Conservation (phyloP, 2,113 vertebrate genomes). For the Epinephelus lanceolatus region DNA sequence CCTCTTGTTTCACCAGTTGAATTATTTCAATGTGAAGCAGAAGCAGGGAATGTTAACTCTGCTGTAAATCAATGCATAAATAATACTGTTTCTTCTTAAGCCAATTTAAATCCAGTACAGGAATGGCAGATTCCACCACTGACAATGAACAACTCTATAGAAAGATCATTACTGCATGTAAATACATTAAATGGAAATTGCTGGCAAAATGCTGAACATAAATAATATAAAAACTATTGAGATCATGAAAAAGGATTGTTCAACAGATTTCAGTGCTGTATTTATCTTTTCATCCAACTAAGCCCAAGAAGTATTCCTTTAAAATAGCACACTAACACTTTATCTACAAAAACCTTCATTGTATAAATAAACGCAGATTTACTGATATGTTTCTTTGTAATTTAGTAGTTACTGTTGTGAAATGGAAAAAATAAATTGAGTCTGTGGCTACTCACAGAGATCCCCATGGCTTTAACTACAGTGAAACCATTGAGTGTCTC, state of each 20-base stretch:
- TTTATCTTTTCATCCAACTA: not conserved
- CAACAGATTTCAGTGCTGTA: not conserved
- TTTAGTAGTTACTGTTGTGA: not conserved
- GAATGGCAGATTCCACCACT: not conserved
- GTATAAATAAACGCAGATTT: not conserved
- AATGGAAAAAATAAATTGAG: not conserved
- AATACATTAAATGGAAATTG: not conserved
- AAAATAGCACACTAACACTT: not conserved
- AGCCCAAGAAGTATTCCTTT: not conserved
- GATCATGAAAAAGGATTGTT: not conserved
- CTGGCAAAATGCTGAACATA: too few species aligned
- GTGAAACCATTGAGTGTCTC: constrained; percentile 16
- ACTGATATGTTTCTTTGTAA: not conserved
- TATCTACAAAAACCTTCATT: not conserved
- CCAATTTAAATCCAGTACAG: not conserved
- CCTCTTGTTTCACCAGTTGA: not conserved
- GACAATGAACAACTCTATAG: not conserved
- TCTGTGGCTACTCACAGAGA: not conserved
- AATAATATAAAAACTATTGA: too few species aligned
- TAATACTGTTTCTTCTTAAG: not conserved
- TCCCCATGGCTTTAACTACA: constrained; percentile 7
- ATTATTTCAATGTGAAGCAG: not conserved
- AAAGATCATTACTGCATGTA: not conserved
- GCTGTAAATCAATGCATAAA: not conserved
- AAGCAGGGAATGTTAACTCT: not conserved